Base-by-base conservation (phyloP, 2,113 vertebrate species). In the Riparia riparia region DNA sequence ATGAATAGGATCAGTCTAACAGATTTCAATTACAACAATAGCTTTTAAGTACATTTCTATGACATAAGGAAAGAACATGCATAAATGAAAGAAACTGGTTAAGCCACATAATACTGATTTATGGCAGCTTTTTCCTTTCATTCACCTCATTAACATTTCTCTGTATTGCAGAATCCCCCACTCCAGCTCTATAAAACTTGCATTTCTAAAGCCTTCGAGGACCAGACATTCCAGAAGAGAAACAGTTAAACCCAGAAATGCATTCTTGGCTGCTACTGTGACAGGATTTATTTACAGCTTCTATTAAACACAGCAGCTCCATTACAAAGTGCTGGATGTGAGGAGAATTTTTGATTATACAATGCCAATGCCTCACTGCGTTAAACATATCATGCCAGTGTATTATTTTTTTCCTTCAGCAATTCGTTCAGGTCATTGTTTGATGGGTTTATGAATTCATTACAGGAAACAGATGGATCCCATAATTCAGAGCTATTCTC, bases 321-420 rank as follows among this genome's bases (percentile, higher is more conserved):
- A 97, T 97, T 97, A 97, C 97, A 98, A 97, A 97, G 96, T 97
- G 96, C 97, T 97, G 97, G 97, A 98, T 96, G 98, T 98, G 98
- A 98, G 97, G 98, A 98, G 98, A 98, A 98, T 98, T 95, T 97
- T 97, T 98, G 98, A 98, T 98, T 98, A 98, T 97, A 98, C 98
- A 98, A 97, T 96, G 97, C 94, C 97, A 96, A 94, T 94, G 80
- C 94, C 79, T 95, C 92, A 84, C 96, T 96, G 92, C 79, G 66
- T 96, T 94, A 92, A 96, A 95, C 96, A 87, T 93, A 95, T 95
- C 96, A 93, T 92, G 90, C 93, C 95, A 96, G 94, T 47, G 94
- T 95, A 96, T 92, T 96, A 68, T 95, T 95, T 91, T 97, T 93
- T 95, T 90, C 97, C 96, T 95, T 95, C 96, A 93, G 82, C 97